phyloP scores from a whole-genome alignment of 1,140 invertebrate species.

The Calliphora vicina region DNA sequence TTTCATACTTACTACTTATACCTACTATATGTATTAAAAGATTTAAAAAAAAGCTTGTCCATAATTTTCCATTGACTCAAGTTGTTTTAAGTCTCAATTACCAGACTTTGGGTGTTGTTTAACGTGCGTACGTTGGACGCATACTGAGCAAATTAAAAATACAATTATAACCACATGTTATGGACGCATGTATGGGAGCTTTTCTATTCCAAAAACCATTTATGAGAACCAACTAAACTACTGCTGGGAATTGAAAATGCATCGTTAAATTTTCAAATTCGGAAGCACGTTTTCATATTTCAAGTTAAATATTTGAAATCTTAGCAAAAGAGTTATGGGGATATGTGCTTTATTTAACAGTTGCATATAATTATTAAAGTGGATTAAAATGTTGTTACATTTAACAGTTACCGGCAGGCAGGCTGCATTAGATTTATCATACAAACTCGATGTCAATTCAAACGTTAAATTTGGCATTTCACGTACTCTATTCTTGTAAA shows the following conservation, averaged over 20 bases:
- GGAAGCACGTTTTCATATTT: neutral
- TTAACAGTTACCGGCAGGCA: neutral
- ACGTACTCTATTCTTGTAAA: neutral
- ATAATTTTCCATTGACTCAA: no score
- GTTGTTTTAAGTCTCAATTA: neutral
- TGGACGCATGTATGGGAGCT: neutral
- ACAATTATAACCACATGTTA: no score
- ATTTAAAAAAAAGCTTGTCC: no score
- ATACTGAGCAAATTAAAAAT: no score
- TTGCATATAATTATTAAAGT: neutral
- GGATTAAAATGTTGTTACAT: neutral
- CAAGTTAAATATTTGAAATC: neutral
- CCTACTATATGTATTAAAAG: no score
- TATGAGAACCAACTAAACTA: conserved; percentile 11
- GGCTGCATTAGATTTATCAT: neutral
- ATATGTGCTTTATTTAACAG: neutral
- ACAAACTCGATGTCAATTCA: neutral
- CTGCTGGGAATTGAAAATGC: conserved; percentile 7
- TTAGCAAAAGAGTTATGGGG: neutral
- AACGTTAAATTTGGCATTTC: neutral
- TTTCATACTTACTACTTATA: no score
- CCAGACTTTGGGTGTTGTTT: neutral
- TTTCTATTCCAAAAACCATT: neutral
- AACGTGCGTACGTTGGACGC: neutral
- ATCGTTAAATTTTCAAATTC: neutral